Conservation (phyloP, 2,113 vertebrate species). For the Triplophysa dalaica region DNA sequence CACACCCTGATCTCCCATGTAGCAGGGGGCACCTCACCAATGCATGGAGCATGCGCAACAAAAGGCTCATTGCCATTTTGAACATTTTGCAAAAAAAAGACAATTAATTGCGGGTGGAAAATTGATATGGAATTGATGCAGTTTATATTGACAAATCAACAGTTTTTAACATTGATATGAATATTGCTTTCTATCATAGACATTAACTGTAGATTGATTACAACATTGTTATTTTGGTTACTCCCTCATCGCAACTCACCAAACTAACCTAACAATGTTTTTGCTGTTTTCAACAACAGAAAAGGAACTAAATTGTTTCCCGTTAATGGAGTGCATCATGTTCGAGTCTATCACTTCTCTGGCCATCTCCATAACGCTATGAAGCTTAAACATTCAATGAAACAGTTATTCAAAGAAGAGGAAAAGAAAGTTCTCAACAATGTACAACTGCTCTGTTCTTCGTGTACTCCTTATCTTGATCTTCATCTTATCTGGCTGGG, state of each 20-base stretch:
- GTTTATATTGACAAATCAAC: no score
- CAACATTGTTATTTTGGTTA: not conserved
- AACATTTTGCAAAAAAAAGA: no score
- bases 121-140: no score
- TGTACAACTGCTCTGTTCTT: conserved; percentile 60
- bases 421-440: conserved; percentile 38
- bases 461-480: conserved; percentile 60
- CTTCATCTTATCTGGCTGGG: conserved; percentile 65
- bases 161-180: no score
- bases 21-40: no score
- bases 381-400: conserved; percentile 39
- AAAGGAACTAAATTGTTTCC: not conserved
- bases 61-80: no score
- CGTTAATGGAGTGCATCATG: not conserved
- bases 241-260: not conserved
- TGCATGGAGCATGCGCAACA: no score
- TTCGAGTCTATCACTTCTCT: conserved; percentile 25
- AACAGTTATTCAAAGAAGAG: conserved; percentile 38
- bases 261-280: conserved; percentile 13
- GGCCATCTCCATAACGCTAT: conserved; percentile 44
- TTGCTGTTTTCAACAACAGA: conserved; percentile 31
- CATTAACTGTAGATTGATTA: not conserved
- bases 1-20: no score
- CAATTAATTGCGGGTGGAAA: no score
- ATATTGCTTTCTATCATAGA: no score